These are phyloP conservation scores for Dendrophyllia cribrosa DNA, from an alignment of 64 coral and sea anemone species.

Conservation along the genomic window DNA sequence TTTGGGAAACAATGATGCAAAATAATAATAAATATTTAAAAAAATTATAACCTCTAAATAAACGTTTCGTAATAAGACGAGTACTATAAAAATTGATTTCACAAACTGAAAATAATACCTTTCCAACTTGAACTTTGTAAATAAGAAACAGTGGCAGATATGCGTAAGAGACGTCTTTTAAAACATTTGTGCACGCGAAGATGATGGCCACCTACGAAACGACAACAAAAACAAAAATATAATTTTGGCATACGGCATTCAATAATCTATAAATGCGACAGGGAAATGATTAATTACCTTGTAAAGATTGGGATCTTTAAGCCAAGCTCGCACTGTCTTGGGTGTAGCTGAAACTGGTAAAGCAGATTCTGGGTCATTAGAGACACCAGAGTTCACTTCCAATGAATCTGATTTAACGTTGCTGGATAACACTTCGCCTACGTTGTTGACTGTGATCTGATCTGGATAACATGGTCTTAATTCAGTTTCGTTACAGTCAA, in stretches of 20 bases:
- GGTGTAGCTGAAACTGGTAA: neutral
- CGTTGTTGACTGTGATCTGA: neutral
- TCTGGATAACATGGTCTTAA: neutral
- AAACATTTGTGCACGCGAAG: neutral
- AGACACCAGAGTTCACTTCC: neutral
- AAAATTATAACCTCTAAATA: too few species aligned
- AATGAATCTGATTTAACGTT: neutral
- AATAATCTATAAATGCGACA: neutral
- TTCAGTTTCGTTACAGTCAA: neutral
- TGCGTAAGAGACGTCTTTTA: neutral
- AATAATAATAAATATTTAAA: too few species aligned
- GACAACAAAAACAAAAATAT: neutral
- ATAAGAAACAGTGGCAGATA: conserved; percentile 13
- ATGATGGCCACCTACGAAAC: neutral
- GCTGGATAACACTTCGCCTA: neutral
- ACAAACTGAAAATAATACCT: neutral
- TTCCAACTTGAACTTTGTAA: neutral
- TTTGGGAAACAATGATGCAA: too few species aligned
- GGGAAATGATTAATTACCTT: neutral
- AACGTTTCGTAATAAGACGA: neutral
- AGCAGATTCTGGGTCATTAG: neutral
- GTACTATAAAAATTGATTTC: too few species aligned
- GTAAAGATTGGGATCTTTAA: neutral
- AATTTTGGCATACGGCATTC: neutral
- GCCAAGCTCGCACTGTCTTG: neutral